Evolutionary conservation across 2,888 invertebrate genomes (phyloP), one percentile per base, ranked within the genome.

Genomic region (Stomorhina lunata): DNA sequence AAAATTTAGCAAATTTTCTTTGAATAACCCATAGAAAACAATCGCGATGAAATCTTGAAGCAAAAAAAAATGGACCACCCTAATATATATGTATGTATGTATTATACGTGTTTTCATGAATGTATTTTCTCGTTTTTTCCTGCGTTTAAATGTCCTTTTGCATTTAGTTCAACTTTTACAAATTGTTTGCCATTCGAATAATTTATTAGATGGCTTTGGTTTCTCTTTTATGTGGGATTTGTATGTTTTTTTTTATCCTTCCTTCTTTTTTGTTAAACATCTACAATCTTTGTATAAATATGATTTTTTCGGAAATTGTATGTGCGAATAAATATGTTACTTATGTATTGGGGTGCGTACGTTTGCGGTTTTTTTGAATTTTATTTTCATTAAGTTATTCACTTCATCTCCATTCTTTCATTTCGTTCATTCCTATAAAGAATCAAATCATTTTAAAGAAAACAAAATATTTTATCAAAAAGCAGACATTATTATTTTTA

Each of bases 161-260:
- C 66, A 55, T 81, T 78, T 72, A 79, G 77, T 73, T 80, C 57
- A 79, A 80, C 73, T 82, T 80, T 76, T 65, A 66, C 78, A 82
- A 82, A 84, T 82, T 84, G 84, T 82, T 82, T 80, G 78, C 73
- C 82, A 79, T 84, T 80, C 65, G 77, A 82, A 84, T 84, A 84
- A 82, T 84, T 82, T 80, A 82, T 82, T 82, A 80, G 80, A 80
- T 69, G 61, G 66, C 80, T 82, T 84, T 82, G 78, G 76, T 77
- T 81, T 80, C 20, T 73, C 80, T 73, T 73, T 59, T 32, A 73
- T 68, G 72, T 80, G 68, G 53, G 45, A 53, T 80, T 66, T 80
- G 59, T 59, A 61, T 80, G 25, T 61, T 63, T 69, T 69, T 57
- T 55, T 27, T 40, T 27, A 59, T 57, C 37, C 61, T 12, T 37